Evolutionary conservation across 2,797 vertebrate species (phyloP), one percentile per base, ranked within the genome.

Genomic region (Adelosebastes latens): DNA sequence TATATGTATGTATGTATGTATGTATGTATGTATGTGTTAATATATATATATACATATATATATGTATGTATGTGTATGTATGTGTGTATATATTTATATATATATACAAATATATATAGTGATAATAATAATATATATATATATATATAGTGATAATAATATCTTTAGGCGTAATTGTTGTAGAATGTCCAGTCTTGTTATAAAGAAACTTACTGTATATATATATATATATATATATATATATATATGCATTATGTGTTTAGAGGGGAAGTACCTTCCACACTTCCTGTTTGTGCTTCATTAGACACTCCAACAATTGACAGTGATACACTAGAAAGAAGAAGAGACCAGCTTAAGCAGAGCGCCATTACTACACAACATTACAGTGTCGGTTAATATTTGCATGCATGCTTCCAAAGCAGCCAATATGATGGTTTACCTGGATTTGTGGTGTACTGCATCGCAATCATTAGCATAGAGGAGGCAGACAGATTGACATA

Each of bases 211-310:
- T n/a, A n/a, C n/a, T n/a, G n/a, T n/a, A n/a, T 25, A 25, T 25
- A 25, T 25, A 25, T 25, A 3, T 25, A 9, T 34, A 11, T 11
- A 2, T 34, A 34, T 34, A 34, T 34, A 34, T 34, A 4, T 39
- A 13, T 31, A 49, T 14, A 59, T 68, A 5, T 72, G 13, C 2
- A 32, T 69, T 13, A 11, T 77, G 29, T 56, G 13, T 71, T 46
- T 59, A 56, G 29, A 52, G 25, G 20, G 53, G 67, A 94, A 94
- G 93, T 98, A 99, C 99, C 97, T 99, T 99, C 99, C 99, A 99
- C 76, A 99, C 98, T 97, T 99, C 99, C 93, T 99, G 99, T 87
- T 99, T 99, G 93, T 99, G 97, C 93, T 99, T 99, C 99, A 99
- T 99, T 79, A 99, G 97, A 92, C 99, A 99, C 94, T 99, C 99